Evolutionary conservation across 1,140 invertebrate species (phyloP), one percentile per base, ranked within the genome.

Genomic region (Nylanderia fulva): DNA sequence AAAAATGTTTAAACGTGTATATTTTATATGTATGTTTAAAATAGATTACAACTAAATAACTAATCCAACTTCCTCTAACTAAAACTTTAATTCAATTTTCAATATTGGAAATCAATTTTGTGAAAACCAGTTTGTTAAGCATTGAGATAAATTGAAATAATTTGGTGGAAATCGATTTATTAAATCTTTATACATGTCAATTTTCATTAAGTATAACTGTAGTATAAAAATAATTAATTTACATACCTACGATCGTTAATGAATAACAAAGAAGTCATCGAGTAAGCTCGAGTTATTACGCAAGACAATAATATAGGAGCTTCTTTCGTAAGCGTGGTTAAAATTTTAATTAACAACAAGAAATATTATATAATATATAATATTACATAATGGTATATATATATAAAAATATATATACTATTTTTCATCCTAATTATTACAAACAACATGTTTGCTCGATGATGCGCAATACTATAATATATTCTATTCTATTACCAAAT

Each of bases 171-270:
- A 86, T 88, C 29, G 58, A 61, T 90, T 89, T 89, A 90, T 90
- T 90, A 82, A 63, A 56, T 85, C 33, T 89, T 85, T 87, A 80
- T 86, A 90, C 85, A 85, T 87, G 89, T 77, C 24, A 82, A 42
- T 64, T 71, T 84, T 71, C 72, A 85, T 89, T 80, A 61, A 80
- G 64, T 56, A 33, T 33, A 66, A 42, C 29, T 75, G 83, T 68
- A 74, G n/a, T 85, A 76, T 79, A 68, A 83, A 80, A 88, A 89
- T 82, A 90, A 90, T 89, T 89, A 82, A 89, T 90, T 89, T 90
- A 86, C 85, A 89, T 84, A 56, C 18, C 80, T 63, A 71, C 82
- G 24, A 29, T 72, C 69, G 80, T 85, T 89, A 89, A 66, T 74
- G 21, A 15, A 75, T 85, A 84, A 86, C 39, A 72, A 77, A 76